Evolutionary conservation across 2,113 vertebrate genomes (phyloP).

Genomic region (Nothocercus julius): DNA sequence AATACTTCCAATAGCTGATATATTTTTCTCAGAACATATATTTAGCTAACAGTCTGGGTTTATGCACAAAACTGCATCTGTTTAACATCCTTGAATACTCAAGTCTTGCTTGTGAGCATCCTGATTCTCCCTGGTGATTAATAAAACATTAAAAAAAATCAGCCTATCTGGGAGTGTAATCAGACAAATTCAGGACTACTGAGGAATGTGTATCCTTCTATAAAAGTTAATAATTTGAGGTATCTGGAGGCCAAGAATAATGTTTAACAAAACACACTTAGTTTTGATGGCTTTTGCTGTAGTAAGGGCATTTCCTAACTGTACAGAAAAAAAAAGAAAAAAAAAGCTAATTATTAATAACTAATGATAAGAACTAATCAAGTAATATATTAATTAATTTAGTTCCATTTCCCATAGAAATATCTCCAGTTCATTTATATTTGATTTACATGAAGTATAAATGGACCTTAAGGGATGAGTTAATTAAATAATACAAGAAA

Average conservation of each 20-base stretch:
- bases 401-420: slow-evolving; percentile 21
- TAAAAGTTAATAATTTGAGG: background rate
- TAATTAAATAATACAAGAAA: slow-evolving; percentile 39
- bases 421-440: slow-evolving; percentile 45
- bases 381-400: slow-evolving; percentile 55
- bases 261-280: slow-evolving; percentile 38
- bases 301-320: background rate
- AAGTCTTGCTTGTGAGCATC: background rate
- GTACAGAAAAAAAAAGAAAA: background rate
- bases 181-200: background rate
- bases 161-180: background rate
- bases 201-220: background rate
- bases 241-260: slow-evolving; percentile 9
- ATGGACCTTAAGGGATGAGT: slow-evolving; percentile 43
- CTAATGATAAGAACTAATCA: slow-evolving; percentile 44
- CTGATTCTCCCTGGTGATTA: background rate
- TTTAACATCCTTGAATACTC: background rate
- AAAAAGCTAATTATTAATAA: background rate
- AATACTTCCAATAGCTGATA: background rate
- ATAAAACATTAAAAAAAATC: background rate
- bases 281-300: background rate
- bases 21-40: background rate
- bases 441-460: slow-evolving; percentile 53
- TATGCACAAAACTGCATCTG: background rate
- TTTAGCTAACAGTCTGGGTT: background rate